phyloP scores from a whole-genome alignment of 2,888 invertebrate genomes.

The Eupeodes latifasciatus region DNA sequence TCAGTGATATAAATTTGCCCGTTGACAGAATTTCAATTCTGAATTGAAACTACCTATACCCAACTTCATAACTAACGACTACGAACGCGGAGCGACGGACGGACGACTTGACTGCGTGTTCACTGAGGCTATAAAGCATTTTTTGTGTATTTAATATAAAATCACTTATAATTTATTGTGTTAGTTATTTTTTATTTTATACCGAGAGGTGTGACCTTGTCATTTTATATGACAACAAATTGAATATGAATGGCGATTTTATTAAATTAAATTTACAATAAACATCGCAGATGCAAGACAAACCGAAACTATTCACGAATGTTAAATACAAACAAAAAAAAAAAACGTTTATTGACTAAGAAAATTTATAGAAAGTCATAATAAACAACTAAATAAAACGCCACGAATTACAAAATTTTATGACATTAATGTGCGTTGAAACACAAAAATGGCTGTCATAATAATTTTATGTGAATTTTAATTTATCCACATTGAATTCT shows the following conservation, averaged over 20 bases:
- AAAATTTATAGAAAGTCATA: constrained; percentile 17
- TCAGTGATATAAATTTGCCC: constrained; percentile 63
- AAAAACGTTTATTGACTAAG: constrained; percentile 9
- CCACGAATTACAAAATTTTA: constrained; percentile 9
- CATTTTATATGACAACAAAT: constrained; percentile 59
- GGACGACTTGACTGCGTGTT: background rate
- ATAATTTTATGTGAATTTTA: background rate
- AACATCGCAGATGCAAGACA: constrained; percentile 22
- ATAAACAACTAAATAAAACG: background rate
- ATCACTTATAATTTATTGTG: constrained; percentile 56
- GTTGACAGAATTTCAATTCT: constrained; percentile 66
- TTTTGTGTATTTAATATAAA: constrained; percentile 28
- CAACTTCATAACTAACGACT: too few relatives aligned
- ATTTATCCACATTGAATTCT: background rate
- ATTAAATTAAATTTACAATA: constrained; percentile 41
- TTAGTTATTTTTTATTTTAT: constrained; percentile 47
- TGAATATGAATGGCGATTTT: constrained; percentile 70
- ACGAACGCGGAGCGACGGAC: too few relatives aligned
- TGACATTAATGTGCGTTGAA: background rate
- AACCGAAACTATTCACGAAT: constrained; percentile 18
- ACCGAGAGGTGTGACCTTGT: constrained; percentile 74
- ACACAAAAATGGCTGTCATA: background rate
- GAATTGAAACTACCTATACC: too few relatives aligned
- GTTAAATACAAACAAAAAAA: background rate
- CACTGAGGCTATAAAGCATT: constrained; percentile 30